These are phyloP conservation scores for Tetrapedia diversipes DNA, from an alignment of 2,888 invertebrate species.

Conservation along the genomic window DNA sequence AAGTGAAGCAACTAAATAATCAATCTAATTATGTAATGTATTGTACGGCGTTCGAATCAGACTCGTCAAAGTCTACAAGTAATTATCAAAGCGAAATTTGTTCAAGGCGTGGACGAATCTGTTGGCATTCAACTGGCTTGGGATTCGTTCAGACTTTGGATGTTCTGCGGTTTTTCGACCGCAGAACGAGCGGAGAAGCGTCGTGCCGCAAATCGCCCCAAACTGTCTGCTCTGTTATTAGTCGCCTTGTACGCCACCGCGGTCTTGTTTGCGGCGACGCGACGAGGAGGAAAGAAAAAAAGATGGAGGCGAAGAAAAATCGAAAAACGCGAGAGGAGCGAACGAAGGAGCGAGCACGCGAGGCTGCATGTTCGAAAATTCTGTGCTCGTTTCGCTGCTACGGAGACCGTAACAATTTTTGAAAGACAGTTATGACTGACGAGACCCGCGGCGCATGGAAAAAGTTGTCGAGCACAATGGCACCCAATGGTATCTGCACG, in stretches of 20 bases:
- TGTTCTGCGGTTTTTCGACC: slow-evolving; percentile 68
- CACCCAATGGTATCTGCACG: background rate
- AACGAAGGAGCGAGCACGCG: background rate
- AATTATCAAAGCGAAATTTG: slow-evolving; percentile 40
- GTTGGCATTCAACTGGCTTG: background rate
- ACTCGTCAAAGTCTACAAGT: no score
- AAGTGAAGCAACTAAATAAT: no score
- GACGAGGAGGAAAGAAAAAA: slow-evolving; percentile 9
- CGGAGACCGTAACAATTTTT: slow-evolving; percentile 53
- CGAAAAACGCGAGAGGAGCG: background rate
- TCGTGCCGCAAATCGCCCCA: slow-evolving; percentile 58
- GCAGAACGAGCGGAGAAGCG: slow-evolving; percentile 45
- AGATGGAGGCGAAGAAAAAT: background rate
- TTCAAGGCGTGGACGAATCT: slow-evolving; percentile 14
- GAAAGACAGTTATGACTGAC: slow-evolving; percentile 57
- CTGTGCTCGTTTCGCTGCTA: slow-evolving; percentile 13
- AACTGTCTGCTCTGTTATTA: slow-evolving; percentile 54
- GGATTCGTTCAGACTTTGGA: slow-evolving; percentile 28
- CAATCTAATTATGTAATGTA: no score
- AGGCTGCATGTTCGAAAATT: slow-evolving; percentile 28
- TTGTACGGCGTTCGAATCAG: no score
- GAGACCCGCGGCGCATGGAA: slow-evolving; percentile 8
- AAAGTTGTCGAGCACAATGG: slow-evolving; percentile 27
- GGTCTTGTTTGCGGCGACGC: slow-evolving; percentile 25
- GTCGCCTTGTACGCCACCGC: slow-evolving; percentile 23